phyloP scores from a whole-genome alignment of 2,888 invertebrate genomes.

The Xestobium rufovillosum region DNA sequence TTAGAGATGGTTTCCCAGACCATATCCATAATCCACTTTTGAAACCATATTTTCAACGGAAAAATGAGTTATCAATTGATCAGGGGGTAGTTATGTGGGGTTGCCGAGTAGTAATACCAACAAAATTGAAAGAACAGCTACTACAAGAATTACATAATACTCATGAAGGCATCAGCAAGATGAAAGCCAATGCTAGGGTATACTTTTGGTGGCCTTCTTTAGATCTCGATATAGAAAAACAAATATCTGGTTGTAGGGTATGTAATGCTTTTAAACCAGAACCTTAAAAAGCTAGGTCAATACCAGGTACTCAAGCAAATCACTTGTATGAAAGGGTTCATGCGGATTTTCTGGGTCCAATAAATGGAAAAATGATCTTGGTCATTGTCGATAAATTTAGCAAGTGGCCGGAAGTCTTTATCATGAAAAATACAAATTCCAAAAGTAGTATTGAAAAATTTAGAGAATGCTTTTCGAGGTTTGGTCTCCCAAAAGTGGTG shows the following conservation, averaged over 20 bases:
- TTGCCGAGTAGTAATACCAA: slow-evolving; percentile 15
- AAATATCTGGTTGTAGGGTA: slow-evolving; percentile 5
- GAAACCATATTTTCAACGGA: slow-evolving; percentile 1
- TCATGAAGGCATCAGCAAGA: not conserved
- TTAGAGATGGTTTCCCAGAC: slow-evolving; percentile 5
- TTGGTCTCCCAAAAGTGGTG: slow-evolving; percentile 8
- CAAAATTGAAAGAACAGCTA: slow-evolving; percentile 3
- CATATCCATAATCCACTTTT: slow-evolving; percentile 4
- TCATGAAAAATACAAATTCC: slow-evolving; percentile 4
- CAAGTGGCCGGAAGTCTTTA: slow-evolving; percentile 12
- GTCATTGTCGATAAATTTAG: slow-evolving; percentile 10
- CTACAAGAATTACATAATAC: not conserved
- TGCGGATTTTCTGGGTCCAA: slow-evolving; percentile 12
- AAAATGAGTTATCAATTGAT: slow-evolving; percentile 9
- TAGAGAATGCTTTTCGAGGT: slow-evolving; percentile 9
- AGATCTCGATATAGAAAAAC: slow-evolving; percentile 10
- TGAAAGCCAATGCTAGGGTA: not conserved
- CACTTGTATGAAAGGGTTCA: slow-evolving; percentile 8
- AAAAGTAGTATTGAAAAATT: slow-evolving; percentile 11
- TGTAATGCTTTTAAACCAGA: slow-evolving; percentile 5
- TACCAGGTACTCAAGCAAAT: not conserved
- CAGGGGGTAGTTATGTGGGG: slow-evolving; percentile 14
- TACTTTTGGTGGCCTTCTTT: slow-evolving; percentile 13
- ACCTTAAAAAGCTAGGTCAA: slow-evolving; percentile 6
- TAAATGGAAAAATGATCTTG: slow-evolving; percentile 8